Evolutionary conservation across 1,140 invertebrate species (phyloP).

Genomic region (Formica selysi): DNA sequence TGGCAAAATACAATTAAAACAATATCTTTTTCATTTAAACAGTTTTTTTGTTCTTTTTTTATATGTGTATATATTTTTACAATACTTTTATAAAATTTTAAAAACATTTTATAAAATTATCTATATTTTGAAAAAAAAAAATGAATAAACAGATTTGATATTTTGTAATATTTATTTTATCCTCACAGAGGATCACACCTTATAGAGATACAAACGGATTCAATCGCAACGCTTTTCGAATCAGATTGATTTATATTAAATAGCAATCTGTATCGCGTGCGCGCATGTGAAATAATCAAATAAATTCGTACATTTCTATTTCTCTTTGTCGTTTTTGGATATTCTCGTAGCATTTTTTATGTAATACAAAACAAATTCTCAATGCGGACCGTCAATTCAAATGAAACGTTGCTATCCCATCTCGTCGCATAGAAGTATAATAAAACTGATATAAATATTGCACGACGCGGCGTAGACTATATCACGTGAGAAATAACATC

Average conservation of each 20-base stretch:
- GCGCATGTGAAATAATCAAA: not conserved
- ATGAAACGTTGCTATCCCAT: not conserved
- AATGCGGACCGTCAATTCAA: not conserved
- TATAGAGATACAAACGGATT: not conserved
- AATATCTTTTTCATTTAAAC: not conserved
- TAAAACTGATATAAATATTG: constrained; percentile 51
- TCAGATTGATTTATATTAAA: not conserved
- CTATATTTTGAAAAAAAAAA: not conserved
- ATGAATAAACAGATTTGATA: not conserved
- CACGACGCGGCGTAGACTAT: not conserved
- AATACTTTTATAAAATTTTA: not conserved
- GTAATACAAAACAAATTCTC: constrained; percentile 5
- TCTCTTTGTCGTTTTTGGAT: not conserved
- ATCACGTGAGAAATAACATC: constrained; percentile 24
- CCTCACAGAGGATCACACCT: not conserved
- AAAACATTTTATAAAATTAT: not conserved
- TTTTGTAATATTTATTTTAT: constrained; percentile 9
- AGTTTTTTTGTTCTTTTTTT: not conserved
- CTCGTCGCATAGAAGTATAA: constrained; percentile 18
- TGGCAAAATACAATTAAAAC: not conserved
- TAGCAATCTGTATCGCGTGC: not conserved
- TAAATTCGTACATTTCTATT: not conserved
- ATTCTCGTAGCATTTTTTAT: not conserved
- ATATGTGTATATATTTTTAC: not conserved
- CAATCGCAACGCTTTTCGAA: not conserved